Base-by-base conservation (phyloP, 2,888 invertebrate genomes). In the Choristoneura rosaceana region DNA sequence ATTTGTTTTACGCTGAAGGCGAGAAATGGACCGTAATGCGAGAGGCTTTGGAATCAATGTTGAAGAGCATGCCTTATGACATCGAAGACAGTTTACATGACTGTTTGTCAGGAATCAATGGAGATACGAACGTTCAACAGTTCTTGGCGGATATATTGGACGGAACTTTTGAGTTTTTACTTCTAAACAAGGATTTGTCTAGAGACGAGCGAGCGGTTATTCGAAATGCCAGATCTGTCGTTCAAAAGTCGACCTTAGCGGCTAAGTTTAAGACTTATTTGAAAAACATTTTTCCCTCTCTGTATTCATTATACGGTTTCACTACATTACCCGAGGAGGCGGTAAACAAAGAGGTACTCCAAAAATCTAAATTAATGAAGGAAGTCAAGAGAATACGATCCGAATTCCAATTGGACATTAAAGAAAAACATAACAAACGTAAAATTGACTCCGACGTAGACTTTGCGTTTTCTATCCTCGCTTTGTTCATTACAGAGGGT, bases 21-120 rank as follows among this genome's bases (percentile, higher is more conserved):
- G 93, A 93, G 87, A 93, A 93, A 75, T 93, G 94, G 92, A 91
- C 91, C 78, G 78, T 92, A 81, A 76, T 93, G 76, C 86, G 91
- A 1, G 83, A 85, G 34, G 86, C 87, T 67, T 86, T 93, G 75
- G 92, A 91, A 52, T 85, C 91, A 74, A 78, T 93, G 77, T 86
- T 92, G 84, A 89, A 82, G 64, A 88, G 82, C 79, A 82, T 90
- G 76, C 77, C 84, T 59, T 78, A 80, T 74, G 84, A 87, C 77
- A 84, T 88, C 79, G 87, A 89, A 84, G 88, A 84, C 78, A 80
- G 87, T 86, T 89, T 91, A 86, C 89, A 88, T 86, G 90, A 87
- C 85, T 90, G 90, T 93, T 92, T 93, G 90, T 87, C 88, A 81
- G 92, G 91, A 92, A 92, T 89, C 90, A 93, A 91, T 86, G 93